Base-by-base conservation (phyloP, 2,797 vertebrate species). In the Philypnodon macrostomus region DNA sequence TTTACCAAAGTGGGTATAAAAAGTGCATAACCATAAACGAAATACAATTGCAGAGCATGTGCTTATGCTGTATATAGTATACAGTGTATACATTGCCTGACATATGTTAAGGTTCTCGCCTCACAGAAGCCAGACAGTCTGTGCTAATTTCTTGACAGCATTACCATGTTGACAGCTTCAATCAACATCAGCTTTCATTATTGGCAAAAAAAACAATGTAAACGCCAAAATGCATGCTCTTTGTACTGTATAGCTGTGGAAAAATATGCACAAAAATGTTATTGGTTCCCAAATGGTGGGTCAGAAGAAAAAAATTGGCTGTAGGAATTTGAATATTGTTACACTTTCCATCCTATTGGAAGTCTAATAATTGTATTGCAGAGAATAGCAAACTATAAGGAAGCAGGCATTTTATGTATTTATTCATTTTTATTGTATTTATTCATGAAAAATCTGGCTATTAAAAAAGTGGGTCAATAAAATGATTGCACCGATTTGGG, bases 21-120 rank as follows among this genome's bases (percentile, higher is more conserved):
- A 26, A 15, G 23, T 11, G 38, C n/a, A n/a, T n/a, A n/a, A n/a
- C n/a, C n/a, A n/a, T n/a, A n/a, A 4, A 7, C 2, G 15, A 7
- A 7, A 13, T 13, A 3, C 18, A 12, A 1, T 2, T 1, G 3
- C 32, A 33, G 13, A 33, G 15, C 32, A 15, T 14, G 14, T 5
- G 14, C 32, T 2, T 18, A 18, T 33, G 30, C 30, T 16, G 8
- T 38, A 19, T 6, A 7, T 13, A n/a, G 5, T 7, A 21, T 38
- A n/a, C 12, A 23, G 6, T n/a, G 36, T 4, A 16, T 17, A 3
- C 9, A 16, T 6, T 23, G 21, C 21, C 8, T 36, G 18, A 19
- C 36, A 38, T 38, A 38, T 38, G 36, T 23, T 38, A 38, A 38
- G 36, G 36, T 38, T 21, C 18, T 38, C 36, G 23, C 36, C 36